Base-by-base conservation (phyloP, 1,140 invertebrate species). In the Drosophila eugracilis region DNA sequence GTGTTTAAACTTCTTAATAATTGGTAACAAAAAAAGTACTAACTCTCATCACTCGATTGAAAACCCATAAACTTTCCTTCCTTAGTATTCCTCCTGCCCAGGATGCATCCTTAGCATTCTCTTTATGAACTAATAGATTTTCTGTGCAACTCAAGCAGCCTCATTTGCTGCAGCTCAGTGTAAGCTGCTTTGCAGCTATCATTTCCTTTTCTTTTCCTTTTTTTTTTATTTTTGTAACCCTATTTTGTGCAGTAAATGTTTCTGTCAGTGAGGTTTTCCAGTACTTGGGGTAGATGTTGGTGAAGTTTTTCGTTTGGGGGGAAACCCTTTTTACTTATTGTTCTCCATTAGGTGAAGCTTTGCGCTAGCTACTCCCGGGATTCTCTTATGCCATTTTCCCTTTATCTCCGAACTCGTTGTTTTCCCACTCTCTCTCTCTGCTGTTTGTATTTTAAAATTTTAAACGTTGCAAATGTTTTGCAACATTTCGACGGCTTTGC, bases 381-480 rank as follows among this genome's bases (percentile, higher is more conserved):
- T 44, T 14, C n/a, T 2, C 0, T 19, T 12, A 2, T 36, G 15
- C 14, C n/a, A n/a, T n/a, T 36, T 10, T 7, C 15, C 7, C 19
- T 21, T 42, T 30, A 57, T 19, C 26, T 24, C 26, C n/a, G n/a
- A 42, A 41, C 34, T 54, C 34, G 26, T 10, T 12, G 15, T 10
- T 26, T 55, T 30, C 62, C n/a, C n/a, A n/a, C n/a, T n/a, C n/a
- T n/a, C n/a, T n/a, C n/a, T n/a, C n/a, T n/a, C n/a, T n/a, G n/a
- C n/a, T 66, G 36, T 67, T 67, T 66, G 57, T 66, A 28, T 67
- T 67, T 66, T 67, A 48, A 62, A 65, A 66, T 67, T 67, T 67
- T 53, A 69, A 69, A 30, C 65, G 65, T 67, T 69, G 47, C 60
- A 67, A 69, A 67, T 69, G 65, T 52, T 69, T 67, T 69, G 65